Conservation (phyloP, 92 coral and sea anemone genomes). For the Epizoanthus scotinus region DNA sequence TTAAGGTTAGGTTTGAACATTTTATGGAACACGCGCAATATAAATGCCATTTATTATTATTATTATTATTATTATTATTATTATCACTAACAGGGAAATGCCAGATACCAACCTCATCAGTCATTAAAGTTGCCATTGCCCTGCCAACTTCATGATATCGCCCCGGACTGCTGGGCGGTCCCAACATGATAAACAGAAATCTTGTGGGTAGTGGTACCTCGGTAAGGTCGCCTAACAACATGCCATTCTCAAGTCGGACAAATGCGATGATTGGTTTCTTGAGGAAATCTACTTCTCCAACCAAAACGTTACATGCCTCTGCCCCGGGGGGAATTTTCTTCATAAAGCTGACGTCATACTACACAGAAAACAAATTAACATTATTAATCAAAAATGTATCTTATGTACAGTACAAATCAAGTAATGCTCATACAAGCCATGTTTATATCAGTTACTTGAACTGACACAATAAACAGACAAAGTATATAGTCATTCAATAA, state of each 20-base stretch:
- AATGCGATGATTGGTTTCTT: constrained; percentile 91
- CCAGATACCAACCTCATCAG: constrained; percentile 99
- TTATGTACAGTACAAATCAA: no score
- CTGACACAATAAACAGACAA: no score
- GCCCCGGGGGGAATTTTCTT: constrained; percentile 96
- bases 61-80: no score
- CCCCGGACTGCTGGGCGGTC: constrained; percentile 93
- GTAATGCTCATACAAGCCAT: no score
- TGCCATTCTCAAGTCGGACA: constrained; percentile 86
- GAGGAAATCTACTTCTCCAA: constrained; percentile 91
- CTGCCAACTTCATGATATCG: constrained; percentile 97
- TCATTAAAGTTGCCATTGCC: constrained; percentile 93
- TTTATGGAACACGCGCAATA: no score
- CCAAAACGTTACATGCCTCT: constrained; percentile 86
- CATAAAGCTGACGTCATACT: constrained; percentile 88
- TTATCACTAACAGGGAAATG: no score
- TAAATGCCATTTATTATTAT: no score
- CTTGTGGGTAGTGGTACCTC: constrained; percentile 94
- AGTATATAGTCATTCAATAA: no score
- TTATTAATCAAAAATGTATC: no score
- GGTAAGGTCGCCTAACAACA: constrained; percentile 81
- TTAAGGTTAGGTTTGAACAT: no score
- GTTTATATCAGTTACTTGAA: no score
- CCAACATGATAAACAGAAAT: constrained; percentile 90
- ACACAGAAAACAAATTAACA: no score